Evolutionary conservation across 2,888 invertebrate genomes (phyloP).

Genomic region (Steinernema scapterisci): DNA sequence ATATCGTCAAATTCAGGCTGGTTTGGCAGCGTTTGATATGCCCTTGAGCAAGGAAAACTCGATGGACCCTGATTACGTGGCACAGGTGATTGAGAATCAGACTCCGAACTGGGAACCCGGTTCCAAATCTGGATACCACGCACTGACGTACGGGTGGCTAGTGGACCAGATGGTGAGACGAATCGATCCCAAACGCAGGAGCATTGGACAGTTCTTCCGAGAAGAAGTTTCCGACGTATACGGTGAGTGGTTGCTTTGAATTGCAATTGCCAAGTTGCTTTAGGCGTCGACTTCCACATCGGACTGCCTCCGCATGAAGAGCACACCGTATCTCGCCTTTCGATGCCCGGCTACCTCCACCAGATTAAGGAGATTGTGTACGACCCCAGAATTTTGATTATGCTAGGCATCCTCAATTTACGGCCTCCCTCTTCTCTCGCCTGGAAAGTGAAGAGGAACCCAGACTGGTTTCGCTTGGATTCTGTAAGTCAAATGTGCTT

Average conservation of each 20-base stretch:
- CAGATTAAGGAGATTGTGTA: conserved; percentile 60
- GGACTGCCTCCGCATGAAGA: conserved; percentile 64
- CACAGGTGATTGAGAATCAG: conserved; percentile 67
- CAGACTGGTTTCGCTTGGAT: conserved; percentile 62
- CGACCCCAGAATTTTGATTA: conserved; percentile 56
- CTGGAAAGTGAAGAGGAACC: conserved; percentile 55
- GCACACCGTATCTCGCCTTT: conserved; percentile 64
- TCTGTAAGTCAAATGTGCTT: conserved; percentile 39
- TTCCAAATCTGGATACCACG: conserved; percentile 68
- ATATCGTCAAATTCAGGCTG: conserved; percentile 60
- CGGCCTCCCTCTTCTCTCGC: conserved; percentile 53
- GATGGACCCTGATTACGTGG: conserved; percentile 63
- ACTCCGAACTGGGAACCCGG: conserved; percentile 63
- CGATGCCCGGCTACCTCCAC: conserved; percentile 53
- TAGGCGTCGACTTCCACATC: conserved; percentile 67
- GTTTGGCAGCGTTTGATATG: conserved; percentile 67
- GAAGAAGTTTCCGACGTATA: conserved; percentile 64
- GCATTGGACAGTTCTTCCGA: conserved; percentile 68
- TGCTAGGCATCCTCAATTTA: conserved; percentile 59
- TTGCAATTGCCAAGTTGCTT: conserved; percentile 22
- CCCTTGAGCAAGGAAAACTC: conserved; percentile 64
- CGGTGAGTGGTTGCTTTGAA: conserved; percentile 41
- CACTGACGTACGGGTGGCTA: conserved; percentile 69
- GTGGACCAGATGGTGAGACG: conserved; percentile 68
- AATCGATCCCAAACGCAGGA: conserved; percentile 67